These are phyloP conservation scores for Podocnemis expansa DNA, from an alignment of 2,113 vertebrate genomes.

Conservation along the genomic window DNA sequence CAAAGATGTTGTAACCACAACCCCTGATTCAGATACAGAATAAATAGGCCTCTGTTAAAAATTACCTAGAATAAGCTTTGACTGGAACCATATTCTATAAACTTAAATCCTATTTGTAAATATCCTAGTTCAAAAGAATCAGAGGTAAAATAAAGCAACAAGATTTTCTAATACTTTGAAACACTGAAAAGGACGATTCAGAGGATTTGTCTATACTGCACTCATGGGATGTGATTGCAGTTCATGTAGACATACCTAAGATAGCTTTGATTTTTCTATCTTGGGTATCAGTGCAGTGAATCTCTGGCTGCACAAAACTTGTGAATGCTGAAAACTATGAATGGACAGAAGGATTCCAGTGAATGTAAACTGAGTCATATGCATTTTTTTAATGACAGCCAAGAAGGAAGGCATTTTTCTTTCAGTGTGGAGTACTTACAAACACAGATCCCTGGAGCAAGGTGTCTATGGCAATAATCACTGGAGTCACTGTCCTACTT, in stretches of 20 bases:
- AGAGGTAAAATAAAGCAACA: not conserved
- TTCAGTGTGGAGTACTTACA: not conserved
- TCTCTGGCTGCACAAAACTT: not conserved
- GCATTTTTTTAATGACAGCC: not conserved
- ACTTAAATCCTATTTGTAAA: not conserved
- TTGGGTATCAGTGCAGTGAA: not conserved
- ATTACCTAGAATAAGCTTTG: not conserved
- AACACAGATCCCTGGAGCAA: not conserved
- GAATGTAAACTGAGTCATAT: not conserved
- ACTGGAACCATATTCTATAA: not conserved
- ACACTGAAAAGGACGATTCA: not conserved
- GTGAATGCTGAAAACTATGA: not conserved
- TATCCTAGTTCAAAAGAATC: not conserved
- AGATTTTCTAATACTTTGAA: not conserved
- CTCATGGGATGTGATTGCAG: not conserved
- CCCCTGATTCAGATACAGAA: not conserved
- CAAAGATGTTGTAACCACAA: not conserved
- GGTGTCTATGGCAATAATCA: not conserved
- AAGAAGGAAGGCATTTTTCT: not conserved
- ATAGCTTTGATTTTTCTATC: not conserved
- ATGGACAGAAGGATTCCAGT: not conserved
- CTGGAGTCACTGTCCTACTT: not conserved
- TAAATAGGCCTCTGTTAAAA: not conserved
- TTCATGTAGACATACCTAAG: not conserved
- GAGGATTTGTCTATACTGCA: not conserved